Evolutionary conservation across 2,888 invertebrate genomes (phyloP), one percentile per base, ranked within the genome.

Genomic region (Acanthosepion esculentum): DNA sequence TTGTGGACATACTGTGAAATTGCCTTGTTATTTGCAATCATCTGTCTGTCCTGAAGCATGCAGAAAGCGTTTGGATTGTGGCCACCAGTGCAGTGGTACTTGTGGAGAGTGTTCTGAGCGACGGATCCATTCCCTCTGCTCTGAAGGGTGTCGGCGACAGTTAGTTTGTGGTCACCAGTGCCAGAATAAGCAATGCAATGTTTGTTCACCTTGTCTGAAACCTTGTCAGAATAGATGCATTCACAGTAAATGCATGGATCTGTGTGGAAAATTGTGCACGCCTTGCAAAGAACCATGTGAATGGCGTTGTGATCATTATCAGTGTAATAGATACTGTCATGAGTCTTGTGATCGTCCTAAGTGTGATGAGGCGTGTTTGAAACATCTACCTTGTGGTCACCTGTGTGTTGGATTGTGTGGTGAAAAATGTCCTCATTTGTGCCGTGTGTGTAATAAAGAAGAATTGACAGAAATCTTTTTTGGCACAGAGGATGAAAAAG

Each of bases 341-440:
- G 97, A 97, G 95, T 96, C 97, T 0, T 98, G 98, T 95, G 96
- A 97, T 93, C 96, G 97, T 41, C 96, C 95, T 7, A 96, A 96
- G 8, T 97, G 98, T 95, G 95, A 97, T 94, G 95, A 96, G 94
- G 97, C 97, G 10, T 97, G 98, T 95, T 94, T 29, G 26, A 96
- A 96, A 95, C 95, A 64, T 15, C 96, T 97, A 7, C 94, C 96
- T 91, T 98, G 98, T 97, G 97, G 97, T 0, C 98, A 98, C 97
- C 96, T 96, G 18, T 97, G 98, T 97, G 98, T 98, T 96, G 98
- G 98, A 29, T 98, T 98, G 94, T 98, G 98, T 97, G 98, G 98
- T n/a, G 98, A 98, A 97, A 98, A 98, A 23, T 98, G 98, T 97
- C 98, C 98, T 33, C 97, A 97, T 64, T 96, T 98, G 94, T 98